Evolutionary conservation across 1,140 invertebrate species (phyloP).

Genomic region (Polypedilum vanderplanki): DNA sequence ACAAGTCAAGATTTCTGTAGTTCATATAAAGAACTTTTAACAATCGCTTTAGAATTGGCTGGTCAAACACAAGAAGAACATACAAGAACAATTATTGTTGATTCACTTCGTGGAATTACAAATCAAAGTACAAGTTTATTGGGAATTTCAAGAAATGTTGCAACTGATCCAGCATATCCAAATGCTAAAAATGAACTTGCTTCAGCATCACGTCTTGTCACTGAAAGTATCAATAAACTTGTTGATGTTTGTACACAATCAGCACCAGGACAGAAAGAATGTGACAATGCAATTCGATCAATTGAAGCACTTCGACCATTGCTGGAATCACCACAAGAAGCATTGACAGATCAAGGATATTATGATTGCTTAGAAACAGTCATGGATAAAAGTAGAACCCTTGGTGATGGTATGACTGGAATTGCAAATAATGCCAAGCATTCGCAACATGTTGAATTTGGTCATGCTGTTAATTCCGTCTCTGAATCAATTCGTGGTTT

Average conservation of each 20-base stretch:
- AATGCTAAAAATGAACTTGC: slow-evolving; percentile 85
- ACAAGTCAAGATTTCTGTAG: slow-evolving; percentile 69
- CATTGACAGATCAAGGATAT: slow-evolving; percentile 81
- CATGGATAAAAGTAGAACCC: slow-evolving; percentile 84
- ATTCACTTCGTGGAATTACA: slow-evolving; percentile 79
- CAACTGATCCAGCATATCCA: slow-evolving; percentile 79
- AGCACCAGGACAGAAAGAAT: slow-evolving; percentile 91
- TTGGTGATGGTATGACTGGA: slow-evolving; percentile 86
- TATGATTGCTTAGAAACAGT: slow-evolving; percentile 92
- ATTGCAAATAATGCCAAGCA: slow-evolving; percentile 89
- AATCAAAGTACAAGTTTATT: slow-evolving; percentile 82
- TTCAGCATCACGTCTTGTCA: slow-evolving; percentile 78
- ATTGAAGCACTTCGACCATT: slow-evolving; percentile 79
- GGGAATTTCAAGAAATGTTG: slow-evolving; percentile 78
- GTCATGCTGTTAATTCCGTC: slow-evolving; percentile 75
- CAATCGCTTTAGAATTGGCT: slow-evolving; percentile 73
- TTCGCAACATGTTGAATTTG: slow-evolving; percentile 79
- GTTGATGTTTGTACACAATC: slow-evolving; percentile 77
- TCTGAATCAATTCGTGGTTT: slow-evolving; percentile 83
- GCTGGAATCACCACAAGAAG: slow-evolving; percentile 79
- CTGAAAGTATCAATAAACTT: slow-evolving; percentile 86
- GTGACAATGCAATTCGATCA: slow-evolving; percentile 90
- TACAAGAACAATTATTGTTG: slow-evolving; percentile 69
- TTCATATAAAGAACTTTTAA: slow-evolving; percentile 69
- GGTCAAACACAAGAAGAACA: slow-evolving; percentile 67